Percentiles rank a stretch among this genome's conserved stretches.
Evolutionary conservation across 2,888 invertebrate species (phyloP).

Genomic region (Cosmia pyralina): DNA sequence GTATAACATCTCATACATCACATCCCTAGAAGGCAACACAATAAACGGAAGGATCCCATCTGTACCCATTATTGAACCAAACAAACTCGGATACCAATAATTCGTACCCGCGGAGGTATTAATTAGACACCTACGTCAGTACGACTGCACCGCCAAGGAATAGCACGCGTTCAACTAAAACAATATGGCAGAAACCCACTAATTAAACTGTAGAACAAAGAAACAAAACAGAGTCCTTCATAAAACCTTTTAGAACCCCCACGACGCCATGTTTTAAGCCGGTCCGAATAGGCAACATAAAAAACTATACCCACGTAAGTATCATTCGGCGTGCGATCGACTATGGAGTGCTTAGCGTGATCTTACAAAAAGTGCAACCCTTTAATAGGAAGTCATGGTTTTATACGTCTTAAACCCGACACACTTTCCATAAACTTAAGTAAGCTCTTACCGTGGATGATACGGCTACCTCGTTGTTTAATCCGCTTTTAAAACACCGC

Average conservation of each 20-base stretch:
- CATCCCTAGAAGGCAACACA: constrained; percentile 38
- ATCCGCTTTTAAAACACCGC: constrained; percentile 87
- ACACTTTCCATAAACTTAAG: constrained; percentile 88
- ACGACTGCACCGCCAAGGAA: constrained; percentile 39
- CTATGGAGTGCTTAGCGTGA: constrained; percentile 82
- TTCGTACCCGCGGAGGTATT: constrained; percentile 53
- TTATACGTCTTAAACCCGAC: constrained; percentile 84
- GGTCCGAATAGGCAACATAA: constrained; percentile 77
- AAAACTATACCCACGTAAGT: constrained; percentile 78
- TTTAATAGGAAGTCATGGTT: constrained; percentile 87
- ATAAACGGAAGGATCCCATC: constrained; percentile 50
- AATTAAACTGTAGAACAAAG: constrained; percentile 85
- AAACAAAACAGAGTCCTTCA: constrained; percentile 79
- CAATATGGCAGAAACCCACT: constrained; percentile 81
- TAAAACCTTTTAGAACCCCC: constrained; percentile 87
- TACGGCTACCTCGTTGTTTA: constrained; percentile 86
- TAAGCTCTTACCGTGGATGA: constrained; percentile 87
- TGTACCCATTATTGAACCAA: constrained; percentile 42
- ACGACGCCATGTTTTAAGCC: constrained; percentile 78
- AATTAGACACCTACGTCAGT: constrained; percentile 63
- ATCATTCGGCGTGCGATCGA: constrained; percentile 82
- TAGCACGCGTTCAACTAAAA: constrained; percentile 74
- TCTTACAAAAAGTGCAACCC: constrained; percentile 89
- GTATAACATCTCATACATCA: constrained; percentile 10
- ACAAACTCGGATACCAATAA: constrained; percentile 56